Evolutionary conservation across 1,140 invertebrate species (phyloP).

Genomic region (Heliconius hermathena): DNA sequence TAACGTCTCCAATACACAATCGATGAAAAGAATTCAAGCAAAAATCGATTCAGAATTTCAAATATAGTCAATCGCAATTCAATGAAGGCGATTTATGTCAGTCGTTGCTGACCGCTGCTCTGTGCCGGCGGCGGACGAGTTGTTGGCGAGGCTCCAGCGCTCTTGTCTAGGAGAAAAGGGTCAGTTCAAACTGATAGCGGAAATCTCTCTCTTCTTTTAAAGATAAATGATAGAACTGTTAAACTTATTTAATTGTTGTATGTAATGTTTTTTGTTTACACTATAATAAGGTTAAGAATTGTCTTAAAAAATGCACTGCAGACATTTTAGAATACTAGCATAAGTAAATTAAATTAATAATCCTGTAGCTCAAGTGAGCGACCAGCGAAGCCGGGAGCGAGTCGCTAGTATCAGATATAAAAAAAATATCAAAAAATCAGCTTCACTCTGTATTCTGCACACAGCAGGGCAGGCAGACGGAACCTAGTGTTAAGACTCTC

Average conservation of each 20-base stretch:
- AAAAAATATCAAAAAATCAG: no score
- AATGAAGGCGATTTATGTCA: background rate
- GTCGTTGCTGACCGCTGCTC: conserved; percentile 28
- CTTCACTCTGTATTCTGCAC: no score
- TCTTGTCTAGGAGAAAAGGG: conserved; percentile 32
- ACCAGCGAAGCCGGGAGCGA: no score
- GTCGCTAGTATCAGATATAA: no score
- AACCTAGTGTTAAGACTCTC: no score
- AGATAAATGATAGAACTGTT: background rate
- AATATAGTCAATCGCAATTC: conserved; percentile 8
- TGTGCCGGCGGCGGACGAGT: conserved; percentile 27
- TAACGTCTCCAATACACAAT: background rate
- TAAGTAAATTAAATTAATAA: no score
- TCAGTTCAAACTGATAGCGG: conserved; percentile 31
- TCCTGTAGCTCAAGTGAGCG: no score
- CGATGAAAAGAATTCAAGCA: background rate
- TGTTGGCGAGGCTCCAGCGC: conserved; percentile 36
- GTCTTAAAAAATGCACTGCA: no score
- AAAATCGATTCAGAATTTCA: conserved; percentile 23
- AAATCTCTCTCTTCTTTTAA: conserved; percentile 18
- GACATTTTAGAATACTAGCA: no score
- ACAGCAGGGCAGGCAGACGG: no score
- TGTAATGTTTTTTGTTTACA: no score
- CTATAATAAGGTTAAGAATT: no score
- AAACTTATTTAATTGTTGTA: background rate